phyloP scores from a whole-genome alignment of 2,797 vertebrate genomes.

The Prionace glauca region DNA sequence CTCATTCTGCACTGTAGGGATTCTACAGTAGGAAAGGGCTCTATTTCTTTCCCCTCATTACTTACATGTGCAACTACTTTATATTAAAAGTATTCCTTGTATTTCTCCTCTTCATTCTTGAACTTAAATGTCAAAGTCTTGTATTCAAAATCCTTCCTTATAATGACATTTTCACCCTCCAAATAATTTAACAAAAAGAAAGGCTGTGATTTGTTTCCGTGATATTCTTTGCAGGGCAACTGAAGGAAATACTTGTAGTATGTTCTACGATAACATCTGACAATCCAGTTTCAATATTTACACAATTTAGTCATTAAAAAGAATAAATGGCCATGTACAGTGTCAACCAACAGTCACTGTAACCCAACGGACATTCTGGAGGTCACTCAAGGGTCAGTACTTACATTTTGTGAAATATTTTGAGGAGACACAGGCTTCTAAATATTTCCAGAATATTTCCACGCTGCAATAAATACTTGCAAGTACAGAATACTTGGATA shows the following conservation, averaged over 20 bases:
- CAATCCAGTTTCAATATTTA: conserved; percentile 20
- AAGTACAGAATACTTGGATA: neutral
- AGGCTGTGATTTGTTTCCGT: neutral
- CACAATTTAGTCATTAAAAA: conserved; percentile 7
- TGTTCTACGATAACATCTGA: neutral
- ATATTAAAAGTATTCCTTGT: neutral
- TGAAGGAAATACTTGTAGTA: neutral
- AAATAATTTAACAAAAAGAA: neutral
- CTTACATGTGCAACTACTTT: neutral
- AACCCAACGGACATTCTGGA: conserved; percentile 59
- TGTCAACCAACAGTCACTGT: conserved; percentile 65
- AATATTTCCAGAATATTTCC: neutral
- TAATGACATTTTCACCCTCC: neutral
- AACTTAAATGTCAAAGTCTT: neutral
- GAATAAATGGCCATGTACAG: conserved; percentile 56
- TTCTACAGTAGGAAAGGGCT: neutral
- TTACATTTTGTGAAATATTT: conserved; percentile 41
- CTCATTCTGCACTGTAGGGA: too few species aligned
- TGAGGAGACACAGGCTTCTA: conserved; percentile 24
- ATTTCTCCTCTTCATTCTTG: neutral
- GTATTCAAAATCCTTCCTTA: neutral
- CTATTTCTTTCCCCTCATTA: neutral
- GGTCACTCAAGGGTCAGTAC: conserved; percentile 61
- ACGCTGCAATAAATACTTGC: neutral
- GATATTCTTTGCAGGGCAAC: too few species aligned